A percentile compares a stretch with the other conserved stretches of the same genome.
Conservation (phyloP, 1,140 invertebrate species). For the Procambarus virginalis region DNA sequence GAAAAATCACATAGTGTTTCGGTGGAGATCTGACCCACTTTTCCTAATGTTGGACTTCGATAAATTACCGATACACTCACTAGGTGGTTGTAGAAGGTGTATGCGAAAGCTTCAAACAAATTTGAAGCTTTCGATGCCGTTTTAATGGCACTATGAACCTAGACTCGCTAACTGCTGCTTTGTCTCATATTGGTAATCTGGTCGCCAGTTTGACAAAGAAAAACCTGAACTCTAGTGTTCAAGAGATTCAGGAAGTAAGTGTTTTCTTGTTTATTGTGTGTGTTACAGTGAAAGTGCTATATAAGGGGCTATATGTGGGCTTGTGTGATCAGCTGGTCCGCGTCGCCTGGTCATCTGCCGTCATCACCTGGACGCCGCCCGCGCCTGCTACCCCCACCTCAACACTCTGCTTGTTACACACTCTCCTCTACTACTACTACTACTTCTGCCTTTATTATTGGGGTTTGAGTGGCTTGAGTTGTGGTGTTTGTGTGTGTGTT, state of each 20-base stretch:
- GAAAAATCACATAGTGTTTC: slow-evolving; percentile 54
- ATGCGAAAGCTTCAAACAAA: slow-evolving; percentile 70
- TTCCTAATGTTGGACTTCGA: slow-evolving; percentile 68
- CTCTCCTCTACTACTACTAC: no score
- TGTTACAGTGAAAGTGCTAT: slow-evolving; percentile 34
- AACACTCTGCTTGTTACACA: no score
- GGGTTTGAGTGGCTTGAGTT: no score
- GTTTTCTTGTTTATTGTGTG: slow-evolving; percentile 30
- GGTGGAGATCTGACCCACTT: slow-evolving; percentile 46
- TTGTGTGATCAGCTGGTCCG: slow-evolving; percentile 7
- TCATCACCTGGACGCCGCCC: no score
- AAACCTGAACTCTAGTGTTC: slow-evolving; percentile 91
- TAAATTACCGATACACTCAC: slow-evolving; percentile 63
- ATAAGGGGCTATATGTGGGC: slow-evolving; percentile 8
- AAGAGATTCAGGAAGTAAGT: slow-evolving; percentile 86
- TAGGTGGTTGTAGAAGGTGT: slow-evolving; percentile 69
- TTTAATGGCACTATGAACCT: slow-evolving; percentile 72
- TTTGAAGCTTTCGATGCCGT: slow-evolving; percentile 71
- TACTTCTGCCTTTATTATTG: no score
- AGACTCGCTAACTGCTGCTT: slow-evolving; percentile 70
- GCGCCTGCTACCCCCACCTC: no score
- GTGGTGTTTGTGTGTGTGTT: no score
- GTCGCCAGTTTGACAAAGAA: slow-evolving; percentile 96
- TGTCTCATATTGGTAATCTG: slow-evolving; percentile 77
- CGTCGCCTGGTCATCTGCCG: background rate